Conservation (phyloP, 2,888 invertebrate genomes). For the Buathra laborator region DNA sequence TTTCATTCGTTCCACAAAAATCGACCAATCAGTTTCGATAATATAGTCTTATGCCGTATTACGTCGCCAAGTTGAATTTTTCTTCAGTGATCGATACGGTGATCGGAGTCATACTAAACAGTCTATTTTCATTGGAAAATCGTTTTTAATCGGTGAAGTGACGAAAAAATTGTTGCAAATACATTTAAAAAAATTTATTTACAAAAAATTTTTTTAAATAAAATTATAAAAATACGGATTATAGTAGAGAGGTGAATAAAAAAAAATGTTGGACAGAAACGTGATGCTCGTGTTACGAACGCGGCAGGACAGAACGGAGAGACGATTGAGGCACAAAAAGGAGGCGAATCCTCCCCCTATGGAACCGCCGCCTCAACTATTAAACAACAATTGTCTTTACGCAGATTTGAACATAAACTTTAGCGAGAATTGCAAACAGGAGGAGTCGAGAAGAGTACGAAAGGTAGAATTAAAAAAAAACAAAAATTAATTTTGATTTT, state of each 20-base stretch:
- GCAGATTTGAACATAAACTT: constrained; percentile 79
- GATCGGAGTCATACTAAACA: constrained; percentile 31
- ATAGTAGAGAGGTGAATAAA: background rate
- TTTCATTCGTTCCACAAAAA: background rate
- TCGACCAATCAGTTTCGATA: background rate
- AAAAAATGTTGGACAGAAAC: constrained; percentile 78
- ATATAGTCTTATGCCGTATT: background rate
- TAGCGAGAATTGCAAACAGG: constrained; percentile 74
- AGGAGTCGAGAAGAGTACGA: constrained; percentile 67
- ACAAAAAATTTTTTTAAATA: background rate
- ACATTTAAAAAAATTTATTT: background rate
- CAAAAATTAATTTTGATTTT: background rate
- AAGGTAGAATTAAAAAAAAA: constrained; percentile 73
- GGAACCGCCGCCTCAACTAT: constrained; percentile 78
- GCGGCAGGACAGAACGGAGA: constrained; percentile 79
- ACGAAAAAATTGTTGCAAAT: background rate
- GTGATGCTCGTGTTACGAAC: constrained; percentile 79
- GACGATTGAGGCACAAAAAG: constrained; percentile 79
- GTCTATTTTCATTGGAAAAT: background rate
- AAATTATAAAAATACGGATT: constrained; percentile 15
- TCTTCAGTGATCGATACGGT: constrained; percentile 35
- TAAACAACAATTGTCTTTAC: constrained; percentile 79
- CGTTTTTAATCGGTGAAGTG: background rate
- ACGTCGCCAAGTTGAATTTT: constrained; percentile 41
- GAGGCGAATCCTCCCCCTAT: constrained; percentile 79